Evolutionary conservation across 2,797 vertebrate genomes (phyloP).

Genomic region (Cirrhinus mrigala): DNA sequence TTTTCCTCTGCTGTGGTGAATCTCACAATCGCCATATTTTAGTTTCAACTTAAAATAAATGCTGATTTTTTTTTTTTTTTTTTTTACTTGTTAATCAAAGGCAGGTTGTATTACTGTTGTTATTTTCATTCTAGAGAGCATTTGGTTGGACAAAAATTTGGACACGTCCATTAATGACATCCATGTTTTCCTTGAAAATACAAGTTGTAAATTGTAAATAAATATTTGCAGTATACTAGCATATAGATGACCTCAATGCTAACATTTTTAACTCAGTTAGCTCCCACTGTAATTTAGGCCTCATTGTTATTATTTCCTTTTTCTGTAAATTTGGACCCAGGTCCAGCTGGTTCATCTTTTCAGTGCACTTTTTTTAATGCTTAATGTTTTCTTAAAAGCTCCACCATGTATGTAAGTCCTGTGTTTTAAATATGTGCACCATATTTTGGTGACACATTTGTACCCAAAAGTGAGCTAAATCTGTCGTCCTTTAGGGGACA

Average conservation of each 20-base stretch:
- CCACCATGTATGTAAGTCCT: neutral
- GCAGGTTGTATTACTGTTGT: neutral
- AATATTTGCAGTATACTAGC: neutral
- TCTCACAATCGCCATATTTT: neutral
- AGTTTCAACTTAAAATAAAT: neutral
- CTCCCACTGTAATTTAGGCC: neutral
- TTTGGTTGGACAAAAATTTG: neutral
- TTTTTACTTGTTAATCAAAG: neutral
- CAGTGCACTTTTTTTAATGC: neutral
- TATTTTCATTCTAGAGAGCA: neutral
- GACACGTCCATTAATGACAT: neutral
- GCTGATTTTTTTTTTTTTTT: no score
- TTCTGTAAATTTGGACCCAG: neutral
- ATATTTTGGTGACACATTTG: neutral
- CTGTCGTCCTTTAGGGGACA: neutral
- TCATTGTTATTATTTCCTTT: neutral
- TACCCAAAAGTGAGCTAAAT: neutral
- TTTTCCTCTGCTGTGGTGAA: neutral
- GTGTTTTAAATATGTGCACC: constrained; percentile 34
- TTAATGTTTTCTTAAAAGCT: neutral
- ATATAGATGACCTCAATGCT: neutral
- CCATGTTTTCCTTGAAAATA: neutral
- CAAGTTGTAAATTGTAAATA: no score
- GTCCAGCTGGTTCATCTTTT: neutral
- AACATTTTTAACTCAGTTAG: neutral